Conservation (phyloP, 2,113 vertebrate species). For the Microtus richardsoni region DNA sequence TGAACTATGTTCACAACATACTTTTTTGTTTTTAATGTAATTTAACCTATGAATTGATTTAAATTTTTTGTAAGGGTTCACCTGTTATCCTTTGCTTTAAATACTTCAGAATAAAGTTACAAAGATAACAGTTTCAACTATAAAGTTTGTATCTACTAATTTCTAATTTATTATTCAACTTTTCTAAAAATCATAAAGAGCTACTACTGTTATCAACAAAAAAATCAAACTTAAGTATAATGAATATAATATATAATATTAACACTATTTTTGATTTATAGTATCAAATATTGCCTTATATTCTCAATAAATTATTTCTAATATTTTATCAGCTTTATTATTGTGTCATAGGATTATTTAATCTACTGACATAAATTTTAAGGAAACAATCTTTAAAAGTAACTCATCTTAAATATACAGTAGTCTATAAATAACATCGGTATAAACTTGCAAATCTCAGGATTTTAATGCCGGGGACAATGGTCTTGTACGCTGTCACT, state of each 20-base stretch:
- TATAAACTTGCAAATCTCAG: neutral
- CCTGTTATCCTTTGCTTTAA: neutral
- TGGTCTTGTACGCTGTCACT: too few species aligned
- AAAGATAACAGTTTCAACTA: neutral
- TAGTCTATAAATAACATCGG: constrained; percentile 10
- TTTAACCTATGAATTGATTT: neutral
- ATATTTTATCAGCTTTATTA: neutral
- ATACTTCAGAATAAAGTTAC: neutral
- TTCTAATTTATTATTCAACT: neutral
- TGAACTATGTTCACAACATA: neutral
- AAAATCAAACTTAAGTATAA: neutral
- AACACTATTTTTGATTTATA: neutral
- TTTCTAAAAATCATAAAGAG: neutral
- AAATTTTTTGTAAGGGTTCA: neutral
- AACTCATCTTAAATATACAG: constrained; percentile 26
- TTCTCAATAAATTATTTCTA: neutral
- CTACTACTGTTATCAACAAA: neutral
- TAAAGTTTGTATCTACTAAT: neutral
- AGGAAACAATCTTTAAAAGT: constrained; percentile 40
- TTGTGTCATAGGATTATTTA: constrained; percentile 39
- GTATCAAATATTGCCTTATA: neutral
- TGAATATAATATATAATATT: neutral
- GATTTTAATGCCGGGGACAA: neutral
- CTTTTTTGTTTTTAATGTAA: neutral
- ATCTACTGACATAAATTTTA: constrained; percentile 41